Percentiles rank a stretch among this genome's conserved stretches.
Conservation (phyloP, 2,797 vertebrate genomes). For the Nyctalus aviator region DNA sequence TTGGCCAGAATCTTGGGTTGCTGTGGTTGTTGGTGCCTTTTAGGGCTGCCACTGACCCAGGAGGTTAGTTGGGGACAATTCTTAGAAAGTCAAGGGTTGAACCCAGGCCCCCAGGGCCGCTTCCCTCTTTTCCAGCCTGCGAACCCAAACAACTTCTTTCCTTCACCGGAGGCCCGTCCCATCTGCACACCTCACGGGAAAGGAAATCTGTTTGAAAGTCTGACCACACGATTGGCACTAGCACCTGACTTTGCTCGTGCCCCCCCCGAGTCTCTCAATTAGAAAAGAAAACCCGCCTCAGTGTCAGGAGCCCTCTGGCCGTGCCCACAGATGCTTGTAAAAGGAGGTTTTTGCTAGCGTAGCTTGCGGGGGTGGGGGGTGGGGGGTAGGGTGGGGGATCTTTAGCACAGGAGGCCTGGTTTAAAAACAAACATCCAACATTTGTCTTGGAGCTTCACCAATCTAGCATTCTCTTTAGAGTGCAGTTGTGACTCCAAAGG, state of each 20-base stretch:
- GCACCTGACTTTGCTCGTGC: not conserved
- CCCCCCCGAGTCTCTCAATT: not conserved
- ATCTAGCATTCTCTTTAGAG: conserved; percentile 70
- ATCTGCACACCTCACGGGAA: not conserved
- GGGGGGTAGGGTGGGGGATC: not conserved
- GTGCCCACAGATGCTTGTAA: conserved; percentile 22
- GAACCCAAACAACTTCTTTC: not conserved
- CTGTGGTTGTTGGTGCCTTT: not conserved
- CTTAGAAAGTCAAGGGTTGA: not conserved
- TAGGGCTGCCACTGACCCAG: not conserved
- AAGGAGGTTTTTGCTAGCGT: conserved; percentile 38
- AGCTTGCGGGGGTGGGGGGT: not conserved
- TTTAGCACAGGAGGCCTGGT: conserved; percentile 55
- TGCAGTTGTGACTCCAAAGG: conserved; percentile 63
- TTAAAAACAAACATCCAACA: conserved; percentile 78
- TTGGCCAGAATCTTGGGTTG: conserved; percentile 45
- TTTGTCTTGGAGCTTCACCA: conserved; percentile 76
- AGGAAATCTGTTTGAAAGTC: conserved; percentile 20
- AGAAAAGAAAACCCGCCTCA: not conserved
- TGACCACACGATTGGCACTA: not conserved
- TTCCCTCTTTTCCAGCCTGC: not conserved
- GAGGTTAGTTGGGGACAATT: not conserved
- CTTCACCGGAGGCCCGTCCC: not conserved
- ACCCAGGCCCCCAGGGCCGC: not conserved
- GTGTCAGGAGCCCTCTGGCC: not conserved